A percentile compares a stretch with the other conserved stretches of the same genome.
Conservation (phyloP, 2,113 vertebrate species). For the Notothenia rossii region DNA sequence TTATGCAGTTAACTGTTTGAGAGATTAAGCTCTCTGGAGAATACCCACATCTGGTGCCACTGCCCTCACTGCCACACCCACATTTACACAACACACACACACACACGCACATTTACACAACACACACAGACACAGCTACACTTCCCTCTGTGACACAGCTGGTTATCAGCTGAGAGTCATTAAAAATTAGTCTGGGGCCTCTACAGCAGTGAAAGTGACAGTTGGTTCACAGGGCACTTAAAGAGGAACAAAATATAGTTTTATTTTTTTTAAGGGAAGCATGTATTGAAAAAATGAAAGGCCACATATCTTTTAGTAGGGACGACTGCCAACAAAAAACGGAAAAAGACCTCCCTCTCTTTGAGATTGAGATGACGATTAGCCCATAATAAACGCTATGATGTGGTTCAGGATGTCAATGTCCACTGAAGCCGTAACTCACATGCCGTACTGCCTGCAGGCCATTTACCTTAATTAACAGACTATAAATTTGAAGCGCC, state of each 20-base stretch:
- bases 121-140: conserved; percentile 2
- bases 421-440: background rate
- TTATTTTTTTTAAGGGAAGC: background rate
- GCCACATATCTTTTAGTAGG: background rate
- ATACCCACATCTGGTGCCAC: conserved; percentile 56
- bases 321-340: background rate
- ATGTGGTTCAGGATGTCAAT: background rate
- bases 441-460: background rate
- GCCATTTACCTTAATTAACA: background rate
- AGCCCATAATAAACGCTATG: background rate
- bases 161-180: conserved; percentile 55
- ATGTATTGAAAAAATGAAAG: background rate
- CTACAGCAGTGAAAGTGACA: conserved; percentile 1
- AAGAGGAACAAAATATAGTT: background rate
- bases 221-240: conserved; percentile 11
- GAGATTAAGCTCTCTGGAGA: conserved; percentile 68
- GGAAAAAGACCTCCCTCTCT: background rate
- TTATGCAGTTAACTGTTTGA: conserved; percentile 64
- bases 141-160: conserved; percentile 41
- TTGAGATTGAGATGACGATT: background rate
- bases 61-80: conserved; percentile 44
- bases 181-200: background rate
- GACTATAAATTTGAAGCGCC: background rate
- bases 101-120: background rate
- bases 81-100: conserved; percentile 17